Base-by-base conservation (phyloP, 2,797 vertebrate genomes). In the Cheirogaleus major region DNA sequence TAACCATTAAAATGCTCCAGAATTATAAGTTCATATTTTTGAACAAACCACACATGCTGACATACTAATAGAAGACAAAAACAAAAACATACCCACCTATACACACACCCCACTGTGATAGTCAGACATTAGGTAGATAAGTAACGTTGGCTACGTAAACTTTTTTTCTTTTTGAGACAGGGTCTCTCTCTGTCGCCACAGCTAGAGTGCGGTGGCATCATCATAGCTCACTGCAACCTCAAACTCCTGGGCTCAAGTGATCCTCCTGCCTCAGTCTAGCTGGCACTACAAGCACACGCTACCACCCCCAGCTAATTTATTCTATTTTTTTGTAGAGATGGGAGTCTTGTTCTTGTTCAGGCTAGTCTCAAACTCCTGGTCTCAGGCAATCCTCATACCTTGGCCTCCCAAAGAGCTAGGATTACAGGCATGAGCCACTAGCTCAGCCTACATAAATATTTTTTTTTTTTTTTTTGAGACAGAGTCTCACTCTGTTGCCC, bases 21-120 rank as follows among this genome's bases (percentile, higher is more conserved):
- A 94, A 91, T 89, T 52, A 90, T 59, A 73, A 59, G 38, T 69
- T 93, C n/a, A 10, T 83, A 81, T 87, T 91, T 93, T 55, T 95
- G 7, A 91, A 82, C 43, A 76, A 89, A 75, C 30, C 27, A 94
- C 14, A 84, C 32, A 67, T 22, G 85, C 11, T 55, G 50, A 52
- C 27, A 35, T n/a, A 67, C n/a, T 78, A 57, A 73, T 4, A 57
- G 70, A 75, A 92, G 45, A 82, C 27, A 90, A 23, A 91, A 92
- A 84, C 52, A 78, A 59, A 69, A 45, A 82, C 10, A 57, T 38
- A 11, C 41, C 30, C 32, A 48, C 22, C 23, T 61, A 20, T 11
- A 65, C 35, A 89, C 13, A 48, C 23, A 57, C 25, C 18, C 7
- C 17, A 85, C 3, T 43, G 8, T 69, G 67, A 92, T 15, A 59